Conservation (phyloP, 2,888 invertebrate species). For the Limenitis camilla region DNA sequence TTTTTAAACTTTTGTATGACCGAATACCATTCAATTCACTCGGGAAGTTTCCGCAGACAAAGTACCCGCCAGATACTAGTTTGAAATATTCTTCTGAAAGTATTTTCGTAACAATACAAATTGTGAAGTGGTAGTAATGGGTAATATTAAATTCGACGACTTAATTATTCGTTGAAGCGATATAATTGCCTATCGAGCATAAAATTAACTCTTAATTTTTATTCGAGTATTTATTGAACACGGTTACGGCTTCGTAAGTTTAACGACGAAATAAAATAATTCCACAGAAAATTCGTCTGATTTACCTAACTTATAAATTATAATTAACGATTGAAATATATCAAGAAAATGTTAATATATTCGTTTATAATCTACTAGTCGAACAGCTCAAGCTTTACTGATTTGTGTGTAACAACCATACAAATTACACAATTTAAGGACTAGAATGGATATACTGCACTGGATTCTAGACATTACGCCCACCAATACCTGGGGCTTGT, state of each 20-base stretch:
- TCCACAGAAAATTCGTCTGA: background rate
- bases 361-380: background rate
- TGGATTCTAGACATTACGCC: no score
- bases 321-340: no score
- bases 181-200: conserved; percentile 39
- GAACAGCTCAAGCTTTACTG: no score
- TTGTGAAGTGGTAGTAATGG: conserved; percentile 13
- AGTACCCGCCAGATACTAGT: no score
- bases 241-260: conserved; percentile 8
- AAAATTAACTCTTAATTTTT: conserved; percentile 25
- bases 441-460: no score
- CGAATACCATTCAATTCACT: no score
- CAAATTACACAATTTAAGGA: no score
- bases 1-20: no score
- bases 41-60: no score
- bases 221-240: conserved; percentile 24
- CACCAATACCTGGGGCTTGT: no score
- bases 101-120: conserved; percentile 3
- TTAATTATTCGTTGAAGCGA: conserved; percentile 30
- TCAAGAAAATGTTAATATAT: background rate
- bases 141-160: conserved; percentile 31
- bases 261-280: background rate
- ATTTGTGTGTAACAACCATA: no score
- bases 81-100: conserved; percentile 1
- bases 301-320: background rate